These are phyloP conservation scores for Lysandra bellargus DNA, from an alignment of 2,888 invertebrate species.

Conservation along the genomic window DNA sequence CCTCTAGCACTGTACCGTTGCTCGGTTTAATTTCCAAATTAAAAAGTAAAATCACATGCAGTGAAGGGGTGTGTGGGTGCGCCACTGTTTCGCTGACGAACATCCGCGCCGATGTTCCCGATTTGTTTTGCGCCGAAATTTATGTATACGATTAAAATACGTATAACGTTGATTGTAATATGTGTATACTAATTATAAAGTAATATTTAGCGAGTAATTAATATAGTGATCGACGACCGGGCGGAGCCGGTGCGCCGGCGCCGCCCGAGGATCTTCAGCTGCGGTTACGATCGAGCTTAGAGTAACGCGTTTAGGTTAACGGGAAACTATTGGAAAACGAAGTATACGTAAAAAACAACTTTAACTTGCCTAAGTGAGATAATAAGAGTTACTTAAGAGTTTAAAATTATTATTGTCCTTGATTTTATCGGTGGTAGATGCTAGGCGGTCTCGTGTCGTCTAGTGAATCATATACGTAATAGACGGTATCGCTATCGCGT, in stretches of 20 bases:
- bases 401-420: conserved; percentile 80
- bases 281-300: conserved; percentile 68
- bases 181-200: conserved; percentile 77
- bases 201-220: conserved; percentile 61
- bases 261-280: conserved; percentile 48
- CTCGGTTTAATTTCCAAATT: conserved; percentile 53
- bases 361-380: conserved; percentile 81
- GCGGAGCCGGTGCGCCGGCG: conserved; percentile 34
- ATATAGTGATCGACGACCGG: conserved; percentile 44
- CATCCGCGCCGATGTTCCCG: conserved; percentile 65
- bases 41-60: conserved; percentile 54
- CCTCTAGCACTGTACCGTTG: conserved; percentile 75
- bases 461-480: conserved; percentile 73
- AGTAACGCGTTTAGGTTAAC: conserved; percentile 68
- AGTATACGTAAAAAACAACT: conserved; percentile 80
- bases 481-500: conserved; percentile 59
- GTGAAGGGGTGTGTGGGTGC: conserved; percentile 79
- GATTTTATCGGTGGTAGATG: conserved; percentile 74
- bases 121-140: conserved; percentile 73
- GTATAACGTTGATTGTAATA: conserved; percentile 80
- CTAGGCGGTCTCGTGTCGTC: conserved; percentile 73
- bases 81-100: conserved; percentile 53
- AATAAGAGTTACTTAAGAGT: conserved; percentile 75
- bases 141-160: conserved; percentile 79
- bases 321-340: conserved; percentile 75